These are phyloP conservation scores for Lasioglossum oenotherae DNA, from an alignment of 2,888 invertebrate species.

Conservation along the genomic window DNA sequence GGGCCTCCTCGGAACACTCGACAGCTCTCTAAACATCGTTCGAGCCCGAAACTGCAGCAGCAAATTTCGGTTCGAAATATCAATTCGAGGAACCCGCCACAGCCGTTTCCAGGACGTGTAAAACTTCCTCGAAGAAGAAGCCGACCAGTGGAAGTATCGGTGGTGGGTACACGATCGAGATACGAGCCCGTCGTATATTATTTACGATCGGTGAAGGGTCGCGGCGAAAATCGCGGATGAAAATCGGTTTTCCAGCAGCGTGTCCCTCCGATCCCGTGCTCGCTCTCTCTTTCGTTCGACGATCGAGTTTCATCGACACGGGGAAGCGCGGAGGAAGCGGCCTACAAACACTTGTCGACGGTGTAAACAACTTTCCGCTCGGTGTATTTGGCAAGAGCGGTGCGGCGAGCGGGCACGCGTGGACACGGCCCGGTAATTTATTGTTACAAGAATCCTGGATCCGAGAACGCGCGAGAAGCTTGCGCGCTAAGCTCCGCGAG, in stretches of 20 bases:
- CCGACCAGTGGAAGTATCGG: neutral
- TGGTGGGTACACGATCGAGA: slow-evolving; percentile 26
- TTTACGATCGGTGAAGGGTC: slow-evolving; percentile 8
- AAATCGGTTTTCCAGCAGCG: neutral
- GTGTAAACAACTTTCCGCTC: slow-evolving; percentile 52
- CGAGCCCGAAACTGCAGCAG: slow-evolving; percentile 5
- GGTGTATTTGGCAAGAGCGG: slow-evolving; percentile 47
- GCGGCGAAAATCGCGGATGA: neutral
- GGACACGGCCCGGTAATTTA: slow-evolving; percentile 41
- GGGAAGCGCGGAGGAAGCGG: slow-evolving; percentile 28
- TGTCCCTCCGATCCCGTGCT: neutral
- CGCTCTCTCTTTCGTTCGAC: neutral
- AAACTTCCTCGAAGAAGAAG: slow-evolving; percentile 34
- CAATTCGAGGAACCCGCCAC: neutral
- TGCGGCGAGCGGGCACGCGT: slow-evolving; percentile 11
- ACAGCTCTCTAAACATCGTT: neutral
- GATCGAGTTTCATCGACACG: slow-evolving; percentile 13
- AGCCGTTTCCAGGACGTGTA: slow-evolving; percentile 16
- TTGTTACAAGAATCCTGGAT: slow-evolving; percentile 47
- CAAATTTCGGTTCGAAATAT: slow-evolving; percentile 33
- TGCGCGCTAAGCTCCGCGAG: slow-evolving; percentile 15
- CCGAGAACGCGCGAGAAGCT: slow-evolving; percentile 29
- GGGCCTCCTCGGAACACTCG: neutral
- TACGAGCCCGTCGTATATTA: slow-evolving; percentile 29
- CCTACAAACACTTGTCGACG: slow-evolving; percentile 53